phyloP scores from a whole-genome alignment of 2,888 invertebrate genomes.

The Mongoloraphidia duomilia region DNA sequence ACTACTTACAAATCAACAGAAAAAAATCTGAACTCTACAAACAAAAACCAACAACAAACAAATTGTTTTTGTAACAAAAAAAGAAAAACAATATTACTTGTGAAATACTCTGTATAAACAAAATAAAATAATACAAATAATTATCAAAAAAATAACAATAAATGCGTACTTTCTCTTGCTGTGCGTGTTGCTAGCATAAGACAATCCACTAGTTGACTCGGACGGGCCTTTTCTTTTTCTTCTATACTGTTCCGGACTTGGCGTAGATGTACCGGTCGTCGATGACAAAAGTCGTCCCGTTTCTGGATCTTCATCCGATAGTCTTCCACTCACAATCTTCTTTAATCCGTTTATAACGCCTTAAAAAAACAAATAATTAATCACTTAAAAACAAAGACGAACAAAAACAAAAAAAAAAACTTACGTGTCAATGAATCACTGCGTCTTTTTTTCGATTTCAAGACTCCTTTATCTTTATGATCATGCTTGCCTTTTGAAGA shows the following conservation, averaged over 20 bases:
- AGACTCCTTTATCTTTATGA: conserved; percentile 31
- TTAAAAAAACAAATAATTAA: conserved; percentile 22
- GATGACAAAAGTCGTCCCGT: conserved; percentile 15
- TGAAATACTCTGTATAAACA: too few species aligned
- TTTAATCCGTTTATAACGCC: conserved; percentile 64
- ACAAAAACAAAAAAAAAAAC: conserved; percentile 15
- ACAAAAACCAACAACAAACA: too few species aligned
- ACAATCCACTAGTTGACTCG: too few species aligned
- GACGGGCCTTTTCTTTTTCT: conserved; percentile 45
- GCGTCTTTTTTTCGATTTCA: conserved; percentile 61
- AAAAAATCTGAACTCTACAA: too few species aligned
- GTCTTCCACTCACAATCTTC: conserved; percentile 57
- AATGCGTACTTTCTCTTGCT: conserved; percentile 49
- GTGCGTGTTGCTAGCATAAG: conserved; percentile 21
- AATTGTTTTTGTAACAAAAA: too few species aligned
- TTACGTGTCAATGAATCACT: conserved; percentile 79
- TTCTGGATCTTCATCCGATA: conserved; percentile 33
- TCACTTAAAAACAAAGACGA: conserved; percentile 1
- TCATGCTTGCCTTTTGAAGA: background rate
- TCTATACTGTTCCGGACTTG: conserved; percentile 43
- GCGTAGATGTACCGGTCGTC: conserved; percentile 35
- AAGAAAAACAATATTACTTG: too few species aligned
- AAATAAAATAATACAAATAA: too few species aligned
- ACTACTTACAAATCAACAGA: too few species aligned
- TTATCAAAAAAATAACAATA: too few species aligned